A percentile compares a stretch with the other conserved stretches of the same genome.
These are phyloP conservation scores for Sphenopsis melanotis DNA, from an alignment of 2,797 vertebrate species.

Conservation along the genomic window DNA sequence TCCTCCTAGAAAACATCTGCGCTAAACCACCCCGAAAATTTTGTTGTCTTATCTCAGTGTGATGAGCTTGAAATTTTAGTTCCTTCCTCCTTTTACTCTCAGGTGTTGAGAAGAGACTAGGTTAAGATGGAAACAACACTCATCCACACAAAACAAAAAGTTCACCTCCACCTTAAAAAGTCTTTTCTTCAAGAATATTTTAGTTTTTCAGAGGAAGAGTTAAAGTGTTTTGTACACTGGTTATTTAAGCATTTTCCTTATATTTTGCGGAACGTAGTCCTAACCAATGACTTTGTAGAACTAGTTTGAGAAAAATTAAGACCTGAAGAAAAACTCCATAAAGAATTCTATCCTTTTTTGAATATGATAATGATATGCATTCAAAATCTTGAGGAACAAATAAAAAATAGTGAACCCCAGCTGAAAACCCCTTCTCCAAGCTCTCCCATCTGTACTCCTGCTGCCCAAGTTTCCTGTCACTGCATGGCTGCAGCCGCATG, in stretches of 20 bases:
- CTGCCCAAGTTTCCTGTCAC: neutral
- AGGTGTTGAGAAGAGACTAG: neutral
- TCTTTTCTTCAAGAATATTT: neutral
- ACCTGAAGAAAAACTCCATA: neutral
- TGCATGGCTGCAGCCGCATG: rapidly evolving
- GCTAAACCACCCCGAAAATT: neutral
- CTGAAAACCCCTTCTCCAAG: neutral
- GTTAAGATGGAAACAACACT: neutral
- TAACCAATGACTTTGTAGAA: neutral
- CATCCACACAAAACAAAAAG: neutral
- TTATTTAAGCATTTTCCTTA: neutral
- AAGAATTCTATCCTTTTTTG: neutral
- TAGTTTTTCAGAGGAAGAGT: neutral
- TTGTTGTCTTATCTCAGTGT: neutral
- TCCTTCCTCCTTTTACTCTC: neutral
- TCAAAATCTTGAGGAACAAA: too few relatives aligned
- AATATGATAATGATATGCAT: neutral
- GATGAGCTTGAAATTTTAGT: neutral
- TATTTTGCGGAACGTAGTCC: neutral
- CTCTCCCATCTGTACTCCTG: neutral
- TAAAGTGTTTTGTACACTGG: neutral
- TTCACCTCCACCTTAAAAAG: neutral
- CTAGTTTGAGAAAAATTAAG: neutral
- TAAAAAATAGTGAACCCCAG: neutral
- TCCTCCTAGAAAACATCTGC: too few relatives aligned